Evolutionary conservation across 2,113 vertebrate species (phyloP).

Genomic region (Candoia aspera): DNA sequence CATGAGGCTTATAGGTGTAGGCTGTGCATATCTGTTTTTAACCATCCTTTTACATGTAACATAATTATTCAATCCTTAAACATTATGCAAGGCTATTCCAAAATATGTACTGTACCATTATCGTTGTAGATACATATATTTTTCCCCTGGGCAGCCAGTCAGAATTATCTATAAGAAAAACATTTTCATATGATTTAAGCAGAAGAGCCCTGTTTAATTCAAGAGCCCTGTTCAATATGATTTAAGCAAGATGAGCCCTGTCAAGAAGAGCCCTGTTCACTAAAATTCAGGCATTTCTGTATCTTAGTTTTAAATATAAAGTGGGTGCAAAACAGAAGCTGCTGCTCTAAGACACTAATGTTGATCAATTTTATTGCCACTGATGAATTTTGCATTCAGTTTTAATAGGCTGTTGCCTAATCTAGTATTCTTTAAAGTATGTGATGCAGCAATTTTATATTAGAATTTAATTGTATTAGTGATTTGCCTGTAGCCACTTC

Average conservation of each 20-base stretch:
- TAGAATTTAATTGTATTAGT: conserved; percentile 41
- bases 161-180: neutral
- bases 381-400: conserved; percentile 37
- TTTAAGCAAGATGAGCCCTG: neutral
- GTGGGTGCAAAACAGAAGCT: conserved; percentile 29
- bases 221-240: neutral
- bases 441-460: conserved; percentile 7
- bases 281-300: neutral
- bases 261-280: neutral
- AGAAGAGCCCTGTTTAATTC: neutral
- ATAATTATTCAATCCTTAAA: neutral
- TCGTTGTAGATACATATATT: neutral
- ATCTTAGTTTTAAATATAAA: conserved; percentile 21
- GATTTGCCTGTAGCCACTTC: conserved; percentile 15
- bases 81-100: neutral
- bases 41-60: neutral
- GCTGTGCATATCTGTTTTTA: neutral
- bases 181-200: neutral
- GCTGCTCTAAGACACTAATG: neutral
- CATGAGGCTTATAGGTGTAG: too few relatives aligned
- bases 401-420: conserved; percentile 8
- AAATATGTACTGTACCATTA: neutral
- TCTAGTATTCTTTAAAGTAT: conserved; percentile 24
- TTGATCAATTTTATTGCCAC: conserved; percentile 31
- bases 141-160: neutral